These are phyloP conservation scores for Ommatoiulus sabulosus DNA, from an alignment of 2,888 invertebrate genomes.

Conservation along the genomic window DNA sequence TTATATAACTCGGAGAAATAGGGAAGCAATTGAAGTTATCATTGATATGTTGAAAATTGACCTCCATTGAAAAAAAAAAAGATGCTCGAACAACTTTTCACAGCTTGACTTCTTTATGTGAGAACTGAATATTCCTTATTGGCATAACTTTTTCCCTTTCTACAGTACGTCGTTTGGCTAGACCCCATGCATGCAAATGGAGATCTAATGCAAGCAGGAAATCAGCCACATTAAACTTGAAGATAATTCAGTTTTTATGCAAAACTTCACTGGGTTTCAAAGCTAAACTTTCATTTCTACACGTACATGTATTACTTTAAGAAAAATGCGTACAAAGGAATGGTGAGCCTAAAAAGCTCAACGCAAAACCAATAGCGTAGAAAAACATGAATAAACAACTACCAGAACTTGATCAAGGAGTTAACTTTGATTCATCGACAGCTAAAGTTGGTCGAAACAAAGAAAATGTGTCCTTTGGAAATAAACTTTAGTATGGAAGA, in stretches of 20 bases:
- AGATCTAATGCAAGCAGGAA: neutral
- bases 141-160: neutral
- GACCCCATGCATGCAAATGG: slow-evolving; percentile 22
- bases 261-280: neutral
- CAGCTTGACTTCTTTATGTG: slow-evolving; percentile 44
- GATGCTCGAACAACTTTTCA: neutral
- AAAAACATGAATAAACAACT: no score
- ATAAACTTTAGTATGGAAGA: no score
- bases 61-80: neutral
- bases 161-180: neutral
- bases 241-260: neutral
- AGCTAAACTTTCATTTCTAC: neutral
- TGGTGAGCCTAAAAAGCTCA: no score
- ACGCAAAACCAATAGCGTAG: no score
- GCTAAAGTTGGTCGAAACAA: no score
- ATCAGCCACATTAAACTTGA: slow-evolving; percentile 2
- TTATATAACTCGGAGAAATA: neutral
- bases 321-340: no score
- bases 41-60: neutral
- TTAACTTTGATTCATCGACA: no score
- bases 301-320: no score
- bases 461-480: no score
- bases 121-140: neutral
- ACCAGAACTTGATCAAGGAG: no score
- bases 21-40: neutral